Conservation (phyloP, 2,113 vertebrate species). For the Brevimyrus niger region DNA sequence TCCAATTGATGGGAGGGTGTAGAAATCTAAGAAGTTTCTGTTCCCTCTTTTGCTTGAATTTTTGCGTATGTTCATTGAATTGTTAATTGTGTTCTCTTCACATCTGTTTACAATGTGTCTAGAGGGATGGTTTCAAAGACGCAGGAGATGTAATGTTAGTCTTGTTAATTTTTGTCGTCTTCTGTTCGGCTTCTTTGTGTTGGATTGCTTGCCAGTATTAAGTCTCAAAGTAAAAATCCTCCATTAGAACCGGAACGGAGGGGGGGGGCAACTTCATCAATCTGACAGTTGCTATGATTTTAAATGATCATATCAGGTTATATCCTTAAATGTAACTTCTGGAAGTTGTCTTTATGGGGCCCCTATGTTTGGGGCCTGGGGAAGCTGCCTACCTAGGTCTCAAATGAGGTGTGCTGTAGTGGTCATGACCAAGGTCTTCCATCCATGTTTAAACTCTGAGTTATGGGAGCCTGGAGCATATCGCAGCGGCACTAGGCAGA, state of each 20-base stretch:
- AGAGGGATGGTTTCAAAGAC: background rate
- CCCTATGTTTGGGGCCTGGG: no score
- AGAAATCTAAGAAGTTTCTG: no score
- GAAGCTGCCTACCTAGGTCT: background rate
- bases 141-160: background rate
- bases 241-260: background rate
- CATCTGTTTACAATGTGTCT: background rate
- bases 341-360: background rate
- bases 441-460: background rate
- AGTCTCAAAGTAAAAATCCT: background rate
- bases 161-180: background rate
- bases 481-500: background rate
- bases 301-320: background rate
- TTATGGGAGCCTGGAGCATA: background rate
- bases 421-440: background rate
- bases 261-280: background rate
- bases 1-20: no score
- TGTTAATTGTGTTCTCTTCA: background rate
- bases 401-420: background rate
- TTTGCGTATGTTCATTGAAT: background rate
- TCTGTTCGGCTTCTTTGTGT: background rate
- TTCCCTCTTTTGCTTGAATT: background rate
- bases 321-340: background rate
- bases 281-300: background rate
- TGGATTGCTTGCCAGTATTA: background rate